These are phyloP conservation scores for Elaphurus davidianus DNA, from an alignment of 2,113 vertebrate genomes.

Conservation along the genomic window DNA sequence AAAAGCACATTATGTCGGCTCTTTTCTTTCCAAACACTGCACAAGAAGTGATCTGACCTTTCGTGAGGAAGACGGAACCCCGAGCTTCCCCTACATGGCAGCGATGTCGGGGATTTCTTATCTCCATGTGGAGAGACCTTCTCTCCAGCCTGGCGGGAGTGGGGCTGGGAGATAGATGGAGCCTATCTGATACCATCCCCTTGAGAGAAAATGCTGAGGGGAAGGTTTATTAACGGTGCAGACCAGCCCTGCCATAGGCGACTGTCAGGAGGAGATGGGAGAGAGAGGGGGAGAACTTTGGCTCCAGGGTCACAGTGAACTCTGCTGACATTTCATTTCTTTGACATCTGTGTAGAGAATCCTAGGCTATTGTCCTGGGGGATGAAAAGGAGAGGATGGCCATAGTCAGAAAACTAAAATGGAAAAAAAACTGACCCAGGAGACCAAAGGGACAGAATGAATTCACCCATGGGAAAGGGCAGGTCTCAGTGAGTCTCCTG, in stretches of 20 bases:
- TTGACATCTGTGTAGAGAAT: slow-evolving; percentile 35
- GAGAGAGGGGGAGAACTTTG: neutral
- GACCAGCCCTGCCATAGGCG: neutral
- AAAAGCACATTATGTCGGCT: neutral
- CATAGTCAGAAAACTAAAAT: neutral
- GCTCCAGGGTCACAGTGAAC: neutral
- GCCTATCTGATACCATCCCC: neutral
- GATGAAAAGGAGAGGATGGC: neutral
- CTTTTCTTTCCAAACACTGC: neutral
- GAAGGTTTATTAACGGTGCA: slow-evolving; percentile 56
- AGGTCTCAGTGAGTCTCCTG: neutral
- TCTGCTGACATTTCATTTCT: slow-evolving; percentile 30
- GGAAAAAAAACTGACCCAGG: neutral
- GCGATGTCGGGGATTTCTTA: neutral
- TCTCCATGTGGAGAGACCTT: slow-evolving; percentile 38
- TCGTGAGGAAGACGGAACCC: slow-evolving; percentile 11
- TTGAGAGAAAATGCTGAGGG: slow-evolving; percentile 16
- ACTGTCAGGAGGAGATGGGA: neutral
- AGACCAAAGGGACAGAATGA: neutral
- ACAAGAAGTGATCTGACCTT: slow-evolving; percentile 46
- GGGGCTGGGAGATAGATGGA: neutral
- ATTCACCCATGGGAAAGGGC: neutral
- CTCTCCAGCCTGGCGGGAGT: neutral
- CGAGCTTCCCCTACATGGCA: neutral
- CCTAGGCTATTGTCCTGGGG: neutral